A percentile compares a stretch with the other conserved stretches of the same genome.
These are phyloP conservation scores for Coryphaenoides rupestris DNA, from an alignment of 2,113 vertebrate genomes.

Conservation along the genomic window DNA sequence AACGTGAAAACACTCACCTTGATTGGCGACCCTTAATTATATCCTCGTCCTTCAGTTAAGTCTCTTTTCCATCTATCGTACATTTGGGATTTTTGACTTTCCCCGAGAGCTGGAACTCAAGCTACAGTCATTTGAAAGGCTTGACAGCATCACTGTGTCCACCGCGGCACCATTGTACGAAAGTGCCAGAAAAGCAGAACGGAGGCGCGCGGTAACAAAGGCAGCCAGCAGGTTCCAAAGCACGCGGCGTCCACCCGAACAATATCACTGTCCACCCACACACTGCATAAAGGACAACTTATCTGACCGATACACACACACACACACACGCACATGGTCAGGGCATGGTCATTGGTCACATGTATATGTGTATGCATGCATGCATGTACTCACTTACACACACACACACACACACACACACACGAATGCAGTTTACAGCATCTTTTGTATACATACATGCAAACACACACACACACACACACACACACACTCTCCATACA, in stretches of 20 bases:
- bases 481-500: too few species aligned
- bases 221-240: slow-evolving; percentile 78
- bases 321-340: slow-evolving; percentile 21
- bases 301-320: slow-evolving; percentile 50
- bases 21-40: slow-evolving; percentile 41
- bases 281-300: slow-evolving; percentile 59
- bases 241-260: slow-evolving; percentile 69
- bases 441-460: too few species aligned
- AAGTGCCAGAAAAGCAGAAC: slow-evolving; percentile 82
- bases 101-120: slow-evolving; percentile 69
- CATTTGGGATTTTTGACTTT: slow-evolving; percentile 59
- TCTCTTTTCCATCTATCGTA: slow-evolving; percentile 65
- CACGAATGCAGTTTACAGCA: too few species aligned
- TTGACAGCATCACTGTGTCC: slow-evolving; percentile 70
- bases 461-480: too few species aligned
- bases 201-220: slow-evolving; percentile 69
- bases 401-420: slow-evolving; percentile 6
- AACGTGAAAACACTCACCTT: slow-evolving; percentile 44
- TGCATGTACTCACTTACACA: background rate
- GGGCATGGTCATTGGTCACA: background rate
- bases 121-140: slow-evolving; percentile 70
- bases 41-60: slow-evolving; percentile 43
- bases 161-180: slow-evolving; percentile 76
- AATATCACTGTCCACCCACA: slow-evolving; percentile 67
- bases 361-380: background rate